A percentile compares a stretch with the other conserved stretches of the same genome.
phyloP scores from a whole-genome alignment of 2,888 invertebrate species.

The Epistrophe grossulariae region DNA sequence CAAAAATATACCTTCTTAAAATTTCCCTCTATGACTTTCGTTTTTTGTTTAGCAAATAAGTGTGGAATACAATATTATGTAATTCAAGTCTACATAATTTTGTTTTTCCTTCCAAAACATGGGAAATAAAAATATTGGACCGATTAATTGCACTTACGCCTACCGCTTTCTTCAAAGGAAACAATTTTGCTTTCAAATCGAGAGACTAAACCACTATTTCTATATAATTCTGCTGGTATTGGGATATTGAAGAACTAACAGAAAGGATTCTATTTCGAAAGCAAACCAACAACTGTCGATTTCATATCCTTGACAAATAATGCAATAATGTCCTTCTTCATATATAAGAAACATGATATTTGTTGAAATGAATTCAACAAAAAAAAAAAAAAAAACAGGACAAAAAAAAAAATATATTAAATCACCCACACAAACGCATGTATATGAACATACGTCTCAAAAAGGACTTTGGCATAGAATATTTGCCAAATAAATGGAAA shows the following conservation, averaged over 20 bases:
- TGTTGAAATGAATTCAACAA: slow-evolving; percentile 44
- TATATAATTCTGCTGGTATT: slow-evolving; percentile 59
- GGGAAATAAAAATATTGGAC: slow-evolving; percentile 49
- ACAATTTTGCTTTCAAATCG: slow-evolving; percentile 27
- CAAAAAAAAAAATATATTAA: background rate
- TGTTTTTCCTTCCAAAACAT: slow-evolving; percentile 33
- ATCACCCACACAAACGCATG: slow-evolving; percentile 19
- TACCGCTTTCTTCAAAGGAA: slow-evolving; percentile 24
- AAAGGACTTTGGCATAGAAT: slow-evolving; percentile 19
- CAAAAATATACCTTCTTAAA: slow-evolving; percentile 13
- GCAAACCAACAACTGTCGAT: slow-evolving; percentile 59
- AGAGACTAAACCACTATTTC: slow-evolving; percentile 6
- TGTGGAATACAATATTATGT: slow-evolving; percentile 15
- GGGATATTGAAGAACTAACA: slow-evolving; percentile 41
- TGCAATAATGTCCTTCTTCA: slow-evolving; percentile 57
- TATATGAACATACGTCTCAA: slow-evolving; percentile 1
- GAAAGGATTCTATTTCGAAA: slow-evolving; percentile 73
- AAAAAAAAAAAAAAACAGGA: slow-evolving; percentile 43
- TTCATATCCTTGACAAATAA: slow-evolving; percentile 60
- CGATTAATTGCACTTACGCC: slow-evolving; percentile 69
- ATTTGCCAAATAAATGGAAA: slow-evolving; percentile 69
- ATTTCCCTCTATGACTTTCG: slow-evolving; percentile 35
- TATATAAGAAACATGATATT: slow-evolving; percentile 68
- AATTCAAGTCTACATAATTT: slow-evolving; percentile 52
- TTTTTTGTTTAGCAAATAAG: slow-evolving; percentile 59